Percentiles rank a stretch among this genome's conserved stretches.
Evolutionary conservation across 2,888 invertebrate species (phyloP).

Genomic region (Hermaeophaga mercurialis): DNA sequence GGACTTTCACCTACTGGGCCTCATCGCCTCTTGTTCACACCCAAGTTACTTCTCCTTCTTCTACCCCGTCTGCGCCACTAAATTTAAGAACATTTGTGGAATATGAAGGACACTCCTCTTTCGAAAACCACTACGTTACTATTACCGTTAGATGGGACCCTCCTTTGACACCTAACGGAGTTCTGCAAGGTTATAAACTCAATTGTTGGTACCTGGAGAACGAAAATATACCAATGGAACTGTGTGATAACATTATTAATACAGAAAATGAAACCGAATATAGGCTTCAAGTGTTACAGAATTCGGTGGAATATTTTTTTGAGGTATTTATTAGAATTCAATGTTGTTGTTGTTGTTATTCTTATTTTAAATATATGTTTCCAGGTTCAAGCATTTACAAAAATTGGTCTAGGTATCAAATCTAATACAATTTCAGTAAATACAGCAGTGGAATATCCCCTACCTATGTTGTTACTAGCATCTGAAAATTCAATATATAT

Average conservation of each 20-base stretch:
- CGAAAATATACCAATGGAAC: constrained; percentile 54
- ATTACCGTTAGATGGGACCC: constrained; percentile 80
- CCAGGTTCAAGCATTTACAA: constrained; percentile 81
- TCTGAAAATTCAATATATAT: constrained; percentile 74
- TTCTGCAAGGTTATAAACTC: constrained; percentile 74
- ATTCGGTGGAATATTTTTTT: constrained; percentile 71
- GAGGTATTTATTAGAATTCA: constrained; percentile 56
- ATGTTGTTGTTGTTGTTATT: no score
- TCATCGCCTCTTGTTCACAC: constrained; percentile 65
- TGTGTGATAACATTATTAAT: constrained; percentile 62
- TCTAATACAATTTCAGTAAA: constrained; percentile 69
- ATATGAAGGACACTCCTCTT: constrained; percentile 47
- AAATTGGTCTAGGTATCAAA: constrained; percentile 75
- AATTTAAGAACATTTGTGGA: constrained; percentile 76
- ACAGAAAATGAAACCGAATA: constrained; percentile 64
- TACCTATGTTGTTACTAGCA: constrained; percentile 79
- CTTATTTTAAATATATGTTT: no score
- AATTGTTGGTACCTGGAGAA: constrained; percentile 67
- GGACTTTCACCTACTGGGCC: constrained; percentile 86
- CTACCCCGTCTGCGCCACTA: constrained; percentile 77
- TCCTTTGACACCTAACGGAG: constrained; percentile 75
- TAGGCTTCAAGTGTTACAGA: constrained; percentile 62
- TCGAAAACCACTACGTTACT: constrained; percentile 35
- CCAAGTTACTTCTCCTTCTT: constrained; percentile 76
- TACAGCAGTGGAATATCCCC: constrained; percentile 74